Evolutionary conservation across 92 coral and sea anemone genomes (phyloP), one percentile per base, ranked within the genome.

Genomic region (Epizoanthus stellaris): DNA sequence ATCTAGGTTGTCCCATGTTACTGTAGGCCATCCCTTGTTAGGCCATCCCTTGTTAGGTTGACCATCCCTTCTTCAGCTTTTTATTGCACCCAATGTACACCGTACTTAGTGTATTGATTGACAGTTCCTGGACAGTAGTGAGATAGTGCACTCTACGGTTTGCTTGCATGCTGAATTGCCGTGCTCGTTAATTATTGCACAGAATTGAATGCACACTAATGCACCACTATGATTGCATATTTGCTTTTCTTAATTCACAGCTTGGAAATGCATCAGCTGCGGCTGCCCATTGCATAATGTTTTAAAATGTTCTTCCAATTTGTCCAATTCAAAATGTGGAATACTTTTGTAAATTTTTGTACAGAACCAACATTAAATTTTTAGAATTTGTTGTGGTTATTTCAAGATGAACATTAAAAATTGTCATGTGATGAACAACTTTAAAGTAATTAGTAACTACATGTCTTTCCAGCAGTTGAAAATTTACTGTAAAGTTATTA

Each of bases 91-190:
- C 15, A 15, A 11, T 52, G 12, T 52, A 15, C 15, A 11, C 56
- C 56, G 11, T n/a, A 6, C n/a, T 42, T 45, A 17, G 52, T 40
- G 4, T 15, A 2, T 42, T 45, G 49, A 8, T 74, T 74, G 38
- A 53, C 5, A 74, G 30, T 74, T 52, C 43, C 54, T 49, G 64
- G 13, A 53, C 58, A n/a, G 25, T 19, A 49, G 45, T 19, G 12
- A 49, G 56, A 53, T 74, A 15, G 54, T 2, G 62, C 80, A 74
- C 80, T 49, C 34, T 74, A 73, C 21, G 11, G 10, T 53, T 74
- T 49, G 80, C 80, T 74, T 74, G 80, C 80, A 23, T 54, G 80
- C 80, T 74, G 64, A 19, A 52, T 74, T 47, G 60, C 62, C 54
- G 21, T 74, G 3, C 80, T 53, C n/a, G 57, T 49, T 74, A 74